These are phyloP conservation scores for Dolichopus griseipennis DNA, from an alignment of 2,888 invertebrate genomes.

Conservation along the genomic window DNA sequence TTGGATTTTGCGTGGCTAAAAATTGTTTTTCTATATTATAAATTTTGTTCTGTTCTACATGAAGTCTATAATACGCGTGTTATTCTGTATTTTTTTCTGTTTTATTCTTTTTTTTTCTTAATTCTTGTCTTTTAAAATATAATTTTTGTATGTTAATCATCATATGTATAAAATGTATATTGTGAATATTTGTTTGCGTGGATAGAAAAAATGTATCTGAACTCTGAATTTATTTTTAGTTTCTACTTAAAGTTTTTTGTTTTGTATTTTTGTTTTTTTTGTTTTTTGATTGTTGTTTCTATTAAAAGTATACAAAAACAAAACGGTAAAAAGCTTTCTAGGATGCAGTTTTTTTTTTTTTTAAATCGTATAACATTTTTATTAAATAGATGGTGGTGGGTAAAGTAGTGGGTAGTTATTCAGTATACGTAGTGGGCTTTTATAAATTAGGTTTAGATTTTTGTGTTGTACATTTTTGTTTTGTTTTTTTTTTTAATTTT, in stretches of 20 bases:
- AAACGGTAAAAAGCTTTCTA: not conserved
- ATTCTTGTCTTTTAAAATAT: not conserved
- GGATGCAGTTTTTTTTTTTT: not conserved
- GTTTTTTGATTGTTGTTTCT: not conserved
- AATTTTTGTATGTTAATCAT: too few species aligned
- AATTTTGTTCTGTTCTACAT: not conserved
- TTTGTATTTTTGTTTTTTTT: too few species aligned
- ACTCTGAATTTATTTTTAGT: not conserved
- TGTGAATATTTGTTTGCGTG: not conserved
- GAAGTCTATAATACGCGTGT: not conserved
- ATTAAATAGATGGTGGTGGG: too few species aligned
- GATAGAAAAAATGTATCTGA: not conserved
- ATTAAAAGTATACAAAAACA: too few species aligned
- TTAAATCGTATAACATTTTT: not conserved
- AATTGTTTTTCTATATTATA: not conserved
- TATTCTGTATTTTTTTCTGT: not conserved
- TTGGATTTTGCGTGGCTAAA: slow-evolving; percentile 1
- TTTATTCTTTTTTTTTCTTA: not conserved
- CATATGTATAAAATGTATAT: not conserved
- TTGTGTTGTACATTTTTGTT: too few species aligned
- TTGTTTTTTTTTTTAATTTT: too few species aligned
- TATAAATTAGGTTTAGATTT: too few species aligned
- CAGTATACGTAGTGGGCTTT: not conserved
- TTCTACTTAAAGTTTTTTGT: not conserved
- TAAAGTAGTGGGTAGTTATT: not conserved